Percentiles rank a stretch among this genome's conserved stretches.
Evolutionary conservation across 2,888 invertebrate species (phyloP).

Genomic region (Hemistola chrysoprasaria): DNA sequence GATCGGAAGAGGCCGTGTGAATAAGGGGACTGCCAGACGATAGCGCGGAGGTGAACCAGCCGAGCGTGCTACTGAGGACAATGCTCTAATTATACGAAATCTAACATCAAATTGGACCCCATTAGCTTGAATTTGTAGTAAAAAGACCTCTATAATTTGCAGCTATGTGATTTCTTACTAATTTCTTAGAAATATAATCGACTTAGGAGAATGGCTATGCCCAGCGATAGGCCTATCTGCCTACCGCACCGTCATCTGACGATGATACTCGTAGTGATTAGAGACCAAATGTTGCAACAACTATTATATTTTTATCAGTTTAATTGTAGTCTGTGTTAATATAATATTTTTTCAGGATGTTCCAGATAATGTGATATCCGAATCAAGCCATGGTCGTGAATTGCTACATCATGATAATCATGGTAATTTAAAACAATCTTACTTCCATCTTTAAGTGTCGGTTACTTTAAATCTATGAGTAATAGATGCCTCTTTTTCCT

Average conservation of each 20-base stretch:
- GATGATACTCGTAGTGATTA: no score
- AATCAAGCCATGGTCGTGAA: constrained; percentile 60
- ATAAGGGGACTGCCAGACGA: constrained; percentile 55
- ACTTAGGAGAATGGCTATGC: no score
- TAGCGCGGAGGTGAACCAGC: constrained; percentile 49
- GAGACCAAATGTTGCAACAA: no score
- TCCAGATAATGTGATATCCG: constrained; percentile 58
- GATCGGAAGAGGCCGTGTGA: constrained; percentile 56
- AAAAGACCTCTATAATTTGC: no score
- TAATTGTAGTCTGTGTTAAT: neutral
- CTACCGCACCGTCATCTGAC: no score
- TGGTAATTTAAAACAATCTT: constrained; percentile 14
- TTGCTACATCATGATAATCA: constrained; percentile 53
- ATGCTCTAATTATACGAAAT: constrained; percentile 42
- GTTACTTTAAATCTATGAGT: no score
- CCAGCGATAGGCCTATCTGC: no score
- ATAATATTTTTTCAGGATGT: constrained; percentile 52
- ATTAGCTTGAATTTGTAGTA: neutral
- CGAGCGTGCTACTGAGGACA: constrained; percentile 44
- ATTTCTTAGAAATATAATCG: no score
- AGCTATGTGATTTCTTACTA: no score
- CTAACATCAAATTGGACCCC: constrained; percentile 9
- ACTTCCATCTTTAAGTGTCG: no score
- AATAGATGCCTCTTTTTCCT: no score
- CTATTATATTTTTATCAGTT: no score